Evolutionary conservation across 1,140 invertebrate species (phyloP).

Genomic region (Hestina assimilis): DNA sequence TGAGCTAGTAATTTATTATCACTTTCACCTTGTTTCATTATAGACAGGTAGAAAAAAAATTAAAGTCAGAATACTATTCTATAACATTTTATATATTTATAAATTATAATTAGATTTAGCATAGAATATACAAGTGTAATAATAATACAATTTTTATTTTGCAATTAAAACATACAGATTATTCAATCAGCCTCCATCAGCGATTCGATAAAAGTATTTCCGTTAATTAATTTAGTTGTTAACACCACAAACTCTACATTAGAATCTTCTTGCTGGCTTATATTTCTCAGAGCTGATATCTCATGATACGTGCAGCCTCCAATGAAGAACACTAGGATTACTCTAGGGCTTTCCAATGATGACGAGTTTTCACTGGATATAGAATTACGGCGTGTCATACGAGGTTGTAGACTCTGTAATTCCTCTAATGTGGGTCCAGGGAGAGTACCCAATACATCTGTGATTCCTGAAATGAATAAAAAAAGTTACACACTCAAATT

Average conservation of each 20-base stretch:
- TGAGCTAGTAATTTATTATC: neutral
- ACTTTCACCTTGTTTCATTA: too few species aligned
- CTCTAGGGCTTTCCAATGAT: constrained; percentile 83
- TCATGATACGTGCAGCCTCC: constrained; percentile 98
- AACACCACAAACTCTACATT: constrained; percentile 95
- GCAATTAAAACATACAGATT: constrained; percentile 9
- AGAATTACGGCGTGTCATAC: constrained; percentile 78
- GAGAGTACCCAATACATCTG: constrained; percentile 81
- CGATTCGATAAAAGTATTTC: constrained; percentile 89
- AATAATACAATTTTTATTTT: neutral
- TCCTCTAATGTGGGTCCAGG: constrained; percentile 81
- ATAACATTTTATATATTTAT: too few species aligned
- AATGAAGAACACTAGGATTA: constrained; percentile 96
- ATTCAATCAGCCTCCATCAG: constrained; percentile 82
- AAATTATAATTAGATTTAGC: too few species aligned
- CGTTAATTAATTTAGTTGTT: constrained; percentile 96
- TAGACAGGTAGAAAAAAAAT: too few species aligned
- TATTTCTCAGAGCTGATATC: constrained; percentile 93
- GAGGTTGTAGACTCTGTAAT: constrained; percentile 75
- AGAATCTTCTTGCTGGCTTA: constrained; percentile 94
- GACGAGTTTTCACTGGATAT: constrained; percentile 83
- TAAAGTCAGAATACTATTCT: too few species aligned
- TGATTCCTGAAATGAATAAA: constrained; percentile 59
- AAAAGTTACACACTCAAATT: neutral
- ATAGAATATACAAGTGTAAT: too few species aligned